These are phyloP conservation scores for Dasysyrphus albostriatus DNA, from an alignment of 2,888 invertebrate species.

Conservation along the genomic window DNA sequence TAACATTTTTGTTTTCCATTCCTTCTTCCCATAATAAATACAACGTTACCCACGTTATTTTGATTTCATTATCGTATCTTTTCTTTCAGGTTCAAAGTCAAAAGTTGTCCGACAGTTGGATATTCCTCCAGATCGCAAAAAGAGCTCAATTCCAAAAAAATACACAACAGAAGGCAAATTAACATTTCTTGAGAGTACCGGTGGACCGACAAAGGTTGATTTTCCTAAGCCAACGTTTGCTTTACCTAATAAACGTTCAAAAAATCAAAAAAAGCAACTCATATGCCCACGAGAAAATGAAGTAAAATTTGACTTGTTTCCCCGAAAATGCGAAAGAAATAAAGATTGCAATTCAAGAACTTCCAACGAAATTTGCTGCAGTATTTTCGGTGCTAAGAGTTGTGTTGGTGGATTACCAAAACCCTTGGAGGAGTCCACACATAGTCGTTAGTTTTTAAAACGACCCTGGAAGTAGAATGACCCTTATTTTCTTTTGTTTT, in stretches of 20 bases:
- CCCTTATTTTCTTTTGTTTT: background rate
- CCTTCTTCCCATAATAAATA: too few species aligned
- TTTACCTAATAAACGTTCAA: constrained; percentile 41
- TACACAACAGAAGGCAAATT: constrained; percentile 50
- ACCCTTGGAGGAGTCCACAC: constrained; percentile 84
- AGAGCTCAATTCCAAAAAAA: constrained; percentile 61
- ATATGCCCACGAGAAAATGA: constrained; percentile 84
- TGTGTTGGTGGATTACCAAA: constrained; percentile 87
- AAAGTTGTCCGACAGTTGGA: constrained; percentile 50
- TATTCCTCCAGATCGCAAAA: constrained; percentile 49
- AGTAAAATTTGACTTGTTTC: constrained; percentile 83
- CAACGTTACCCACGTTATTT: too few species aligned
- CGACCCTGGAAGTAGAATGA: background rate
- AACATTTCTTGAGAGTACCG: constrained; percentile 21
- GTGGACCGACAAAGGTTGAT: constrained; percentile 58
- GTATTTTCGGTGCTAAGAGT: constrained; percentile 84
- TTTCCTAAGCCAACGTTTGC: constrained; percentile 43
- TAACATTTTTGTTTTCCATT: too few species aligned
- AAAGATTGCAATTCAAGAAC: constrained; percentile 82
- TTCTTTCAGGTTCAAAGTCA: constrained; percentile 46
- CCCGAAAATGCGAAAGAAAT: constrained; percentile 81
- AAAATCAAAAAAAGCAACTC: constrained; percentile 78
- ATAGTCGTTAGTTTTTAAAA: constrained; percentile 79
- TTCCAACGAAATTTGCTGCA: constrained; percentile 82
- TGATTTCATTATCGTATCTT: background rate